phyloP scores from a whole-genome alignment of 2,888 invertebrate genomes.

The Euproctis similis region DNA sequence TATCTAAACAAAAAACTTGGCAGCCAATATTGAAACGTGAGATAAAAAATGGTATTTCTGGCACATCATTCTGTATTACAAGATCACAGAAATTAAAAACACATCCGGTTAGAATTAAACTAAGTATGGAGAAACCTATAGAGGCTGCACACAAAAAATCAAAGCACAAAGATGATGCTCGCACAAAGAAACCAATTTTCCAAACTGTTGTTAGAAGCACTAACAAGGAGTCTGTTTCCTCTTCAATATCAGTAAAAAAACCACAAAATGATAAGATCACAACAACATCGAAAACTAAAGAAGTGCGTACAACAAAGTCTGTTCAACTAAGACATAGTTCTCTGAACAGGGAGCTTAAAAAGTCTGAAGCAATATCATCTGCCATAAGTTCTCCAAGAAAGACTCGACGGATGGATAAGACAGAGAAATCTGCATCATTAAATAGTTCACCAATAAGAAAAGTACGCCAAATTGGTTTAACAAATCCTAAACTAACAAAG shows the following conservation, averaged over 20 bases:
- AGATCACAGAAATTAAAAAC: constrained; percentile 56
- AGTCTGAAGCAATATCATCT: constrained; percentile 49
- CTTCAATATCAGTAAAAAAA: constrained; percentile 42
- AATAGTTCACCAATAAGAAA: constrained; percentile 70
- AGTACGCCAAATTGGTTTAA: constrained; percentile 57
- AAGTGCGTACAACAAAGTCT: constrained; percentile 51
- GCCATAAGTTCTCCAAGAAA: constrained; percentile 64
- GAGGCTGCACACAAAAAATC: constrained; percentile 42
- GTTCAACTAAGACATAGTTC: constrained; percentile 61
- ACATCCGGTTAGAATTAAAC: constrained; percentile 49
- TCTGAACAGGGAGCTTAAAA: constrained; percentile 52
- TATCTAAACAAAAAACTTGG: constrained; percentile 50
- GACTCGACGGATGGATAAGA: constrained; percentile 62
- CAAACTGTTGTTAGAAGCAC: constrained; percentile 61
- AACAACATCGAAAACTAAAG: constrained; percentile 48
- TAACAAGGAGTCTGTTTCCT: constrained; percentile 49
- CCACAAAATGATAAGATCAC: constrained; percentile 49
- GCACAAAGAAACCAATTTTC: constrained; percentile 60
- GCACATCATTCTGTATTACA: constrained; percentile 45
- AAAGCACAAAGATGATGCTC: constrained; percentile 45
- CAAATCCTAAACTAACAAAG: constrained; percentile 41
- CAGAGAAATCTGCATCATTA: constrained; percentile 60
- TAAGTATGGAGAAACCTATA: constrained; percentile 59
- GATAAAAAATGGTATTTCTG: constrained; percentile 52
- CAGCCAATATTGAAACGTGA: constrained; percentile 49